phyloP scores from a whole-genome alignment of 2,113 vertebrate species.

The Hoplias malabaricus region DNA sequence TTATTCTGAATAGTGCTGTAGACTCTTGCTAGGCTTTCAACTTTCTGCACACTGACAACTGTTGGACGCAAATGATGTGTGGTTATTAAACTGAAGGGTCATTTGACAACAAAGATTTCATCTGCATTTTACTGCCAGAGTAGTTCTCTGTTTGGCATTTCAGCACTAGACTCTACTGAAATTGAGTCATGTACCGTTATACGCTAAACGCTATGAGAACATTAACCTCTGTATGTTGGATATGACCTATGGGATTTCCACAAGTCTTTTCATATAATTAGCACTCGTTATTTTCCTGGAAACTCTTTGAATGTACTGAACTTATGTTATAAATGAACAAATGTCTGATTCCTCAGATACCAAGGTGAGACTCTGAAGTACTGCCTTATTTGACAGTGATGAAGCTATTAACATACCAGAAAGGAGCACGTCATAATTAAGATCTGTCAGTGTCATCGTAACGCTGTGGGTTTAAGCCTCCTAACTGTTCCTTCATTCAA shows the following conservation, averaged over 20 bases:
- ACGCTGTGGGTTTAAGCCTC: slow-evolving; percentile 13
- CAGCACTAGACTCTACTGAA: neutral
- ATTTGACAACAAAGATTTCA: neutral
- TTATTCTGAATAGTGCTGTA: neutral
- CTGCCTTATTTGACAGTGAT: slow-evolving; percentile 39
- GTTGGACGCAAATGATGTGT: neutral
- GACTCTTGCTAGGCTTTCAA: neutral
- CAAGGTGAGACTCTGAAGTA: slow-evolving; percentile 28
- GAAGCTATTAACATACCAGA: slow-evolving; percentile 35
- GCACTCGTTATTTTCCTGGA: neutral
- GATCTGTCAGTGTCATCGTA: slow-evolving; percentile 17
- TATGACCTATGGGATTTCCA: slow-evolving; percentile 9
- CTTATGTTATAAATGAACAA: slow-evolving; percentile 9
- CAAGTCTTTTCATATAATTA: slow-evolving; percentile 16
- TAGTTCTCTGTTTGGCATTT: neutral
- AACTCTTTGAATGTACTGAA: neutral
- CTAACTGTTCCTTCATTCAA: neutral
- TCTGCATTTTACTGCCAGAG: neutral
- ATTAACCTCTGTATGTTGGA: neutral
- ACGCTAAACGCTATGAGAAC: neutral
- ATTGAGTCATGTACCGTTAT: neutral
- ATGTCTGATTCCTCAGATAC: slow-evolving; percentile 25
- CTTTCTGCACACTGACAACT: neutral
- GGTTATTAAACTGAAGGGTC: neutral
- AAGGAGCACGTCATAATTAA: slow-evolving; percentile 39